Conservation (phyloP, 2,797 vertebrate genomes). For the Poecilia picta region DNA sequence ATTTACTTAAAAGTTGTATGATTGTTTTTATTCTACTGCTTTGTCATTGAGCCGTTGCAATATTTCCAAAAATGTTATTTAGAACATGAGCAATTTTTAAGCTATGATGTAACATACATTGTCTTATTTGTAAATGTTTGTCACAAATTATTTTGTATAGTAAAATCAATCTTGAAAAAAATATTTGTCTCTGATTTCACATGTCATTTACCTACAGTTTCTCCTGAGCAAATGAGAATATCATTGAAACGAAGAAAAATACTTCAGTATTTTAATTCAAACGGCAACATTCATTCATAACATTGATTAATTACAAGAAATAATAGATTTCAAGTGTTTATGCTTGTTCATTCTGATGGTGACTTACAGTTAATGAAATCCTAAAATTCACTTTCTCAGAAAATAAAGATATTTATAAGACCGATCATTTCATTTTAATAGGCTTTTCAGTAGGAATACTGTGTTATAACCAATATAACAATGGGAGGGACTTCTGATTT, state of each 20-base stretch:
- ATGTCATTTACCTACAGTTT: background rate
- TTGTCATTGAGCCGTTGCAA: conserved; percentile 17
- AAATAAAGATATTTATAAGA: background rate
- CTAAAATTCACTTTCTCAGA: background rate
- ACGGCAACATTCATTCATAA: background rate
- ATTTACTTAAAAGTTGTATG: conserved; percentile 1
- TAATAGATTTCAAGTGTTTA: background rate
- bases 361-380: background rate
- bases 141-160: conserved; percentile 74
- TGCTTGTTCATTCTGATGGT: background rate
- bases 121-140: conserved; percentile 51
- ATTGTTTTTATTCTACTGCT: conserved; percentile 9
- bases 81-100: conserved; percentile 25
- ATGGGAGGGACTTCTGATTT: background rate
- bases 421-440: background rate
- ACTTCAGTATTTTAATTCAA: background rate
- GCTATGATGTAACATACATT: conserved; percentile 38
- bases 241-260: background rate
- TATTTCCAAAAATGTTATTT: conserved; percentile 14
- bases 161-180: conserved; percentile 69
- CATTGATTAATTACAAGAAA: background rate
- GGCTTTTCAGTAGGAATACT: background rate
- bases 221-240: background rate
- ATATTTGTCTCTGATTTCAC: background rate
- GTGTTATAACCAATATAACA: background rate